These are phyloP conservation scores for Chaetoderma sp. DNA, from an alignment of 2,888 invertebrate species.

Conservation along the genomic window DNA sequence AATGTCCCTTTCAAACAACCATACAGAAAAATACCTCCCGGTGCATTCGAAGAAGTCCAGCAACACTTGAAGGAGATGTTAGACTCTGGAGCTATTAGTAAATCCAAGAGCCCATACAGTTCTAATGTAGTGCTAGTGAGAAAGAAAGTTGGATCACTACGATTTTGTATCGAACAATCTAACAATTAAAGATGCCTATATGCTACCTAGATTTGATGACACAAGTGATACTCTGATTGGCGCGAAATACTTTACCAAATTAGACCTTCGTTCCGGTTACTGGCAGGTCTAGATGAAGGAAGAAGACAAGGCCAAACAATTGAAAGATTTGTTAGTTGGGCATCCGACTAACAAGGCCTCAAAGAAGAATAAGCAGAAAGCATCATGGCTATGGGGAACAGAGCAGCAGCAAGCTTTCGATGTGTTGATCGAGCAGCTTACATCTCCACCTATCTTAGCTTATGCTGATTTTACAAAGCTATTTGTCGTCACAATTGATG, in stretches of 20 bases:
- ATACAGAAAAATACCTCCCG: slow-evolving; percentile 21
- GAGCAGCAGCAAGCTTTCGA: neutral
- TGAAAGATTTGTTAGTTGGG: slow-evolving; percentile 43
- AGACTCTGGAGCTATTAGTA: slow-evolving; percentile 13
- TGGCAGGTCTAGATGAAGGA: slow-evolving; percentile 37
- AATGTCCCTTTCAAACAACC: no score
- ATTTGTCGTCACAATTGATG: slow-evolving; percentile 26
- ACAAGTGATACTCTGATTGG: slow-evolving; percentile 1
- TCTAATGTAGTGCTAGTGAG: no score
- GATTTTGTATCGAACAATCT: no score
- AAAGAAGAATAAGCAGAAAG: no score
- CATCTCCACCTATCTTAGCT: no score
- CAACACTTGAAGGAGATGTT: no score
- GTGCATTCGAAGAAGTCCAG: slow-evolving; percentile 24
- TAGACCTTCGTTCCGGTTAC: slow-evolving; percentile 32
- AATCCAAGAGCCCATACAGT: slow-evolving; percentile 26
- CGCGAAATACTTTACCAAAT: no score
- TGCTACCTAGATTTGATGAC: no score
- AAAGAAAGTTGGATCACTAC: slow-evolving; percentile 25
- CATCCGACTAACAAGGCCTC: slow-evolving; percentile 47
- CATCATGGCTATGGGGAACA: no score
- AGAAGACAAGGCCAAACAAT: slow-evolving; percentile 41
- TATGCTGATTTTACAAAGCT: no score
- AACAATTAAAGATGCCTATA: slow-evolving; percentile 11
- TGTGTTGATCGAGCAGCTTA: neutral